These are phyloP conservation scores for Colossoma macropomum DNA, from an alignment of 2,113 vertebrate species.

Conservation along the genomic window DNA sequence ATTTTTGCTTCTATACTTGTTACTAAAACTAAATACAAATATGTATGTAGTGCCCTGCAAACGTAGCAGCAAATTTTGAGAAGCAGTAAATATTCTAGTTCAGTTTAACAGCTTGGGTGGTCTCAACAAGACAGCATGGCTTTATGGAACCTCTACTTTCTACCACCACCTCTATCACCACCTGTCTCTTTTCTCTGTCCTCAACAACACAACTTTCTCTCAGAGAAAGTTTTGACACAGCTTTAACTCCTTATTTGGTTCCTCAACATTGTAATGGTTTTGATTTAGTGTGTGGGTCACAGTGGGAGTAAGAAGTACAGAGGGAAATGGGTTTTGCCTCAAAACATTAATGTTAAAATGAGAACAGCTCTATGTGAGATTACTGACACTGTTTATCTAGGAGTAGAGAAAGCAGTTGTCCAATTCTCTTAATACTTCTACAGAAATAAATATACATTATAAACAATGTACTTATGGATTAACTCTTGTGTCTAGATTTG, in stretches of 20 bases:
- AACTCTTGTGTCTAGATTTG: too few species aligned
- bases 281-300: background rate
- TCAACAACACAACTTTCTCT: background rate
- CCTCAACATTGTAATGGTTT: background rate
- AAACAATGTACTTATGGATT: background rate
- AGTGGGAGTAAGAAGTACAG: background rate
- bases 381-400: background rate
- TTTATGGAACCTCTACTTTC: background rate
- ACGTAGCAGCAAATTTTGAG: too few species aligned
- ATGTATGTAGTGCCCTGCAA: too few species aligned
- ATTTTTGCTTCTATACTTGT: too few species aligned
- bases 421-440: background rate
- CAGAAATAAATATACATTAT: background rate
- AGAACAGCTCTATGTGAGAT: too few species aligned
- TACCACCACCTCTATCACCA: background rate
- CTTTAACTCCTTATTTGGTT: background rate
- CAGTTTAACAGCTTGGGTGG: background rate
- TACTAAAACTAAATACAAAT: too few species aligned
- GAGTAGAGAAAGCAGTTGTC: background rate
- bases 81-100: background rate
- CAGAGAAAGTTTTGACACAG: background rate
- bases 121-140: background rate
- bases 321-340: background rate
- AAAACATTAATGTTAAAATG: too few species aligned
- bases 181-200: constrained; percentile 1